Base-by-base conservation (phyloP, 2,113 vertebrate species). In the Hiodon tergisus region DNA sequence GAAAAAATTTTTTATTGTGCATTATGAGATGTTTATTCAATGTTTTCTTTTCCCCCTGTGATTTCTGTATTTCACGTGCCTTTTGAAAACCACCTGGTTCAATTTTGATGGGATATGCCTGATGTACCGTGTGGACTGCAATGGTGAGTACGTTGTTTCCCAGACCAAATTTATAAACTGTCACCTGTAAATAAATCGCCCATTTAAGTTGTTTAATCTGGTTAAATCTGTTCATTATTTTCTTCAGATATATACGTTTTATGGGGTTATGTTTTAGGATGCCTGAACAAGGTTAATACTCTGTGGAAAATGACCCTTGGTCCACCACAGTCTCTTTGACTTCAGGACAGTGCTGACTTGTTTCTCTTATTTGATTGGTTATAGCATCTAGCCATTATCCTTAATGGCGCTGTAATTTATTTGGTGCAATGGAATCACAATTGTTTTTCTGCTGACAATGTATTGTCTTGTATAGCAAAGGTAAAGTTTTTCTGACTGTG, bases 101-200 rank as follows among this genome's bases (percentile, higher is more conserved):
- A 51, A 14, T 54, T 54, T 6, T 55, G 60, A 16, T 46, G 72
- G 11, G 13, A 68, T 75, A 46, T 58, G 54, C 46, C 59, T 75
- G 73, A 17, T 31, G 59, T 3, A 4, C 13, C 11, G 61, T 47
- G 10, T 11, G 63, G 73, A 11, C 2, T 51, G 63, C 47, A 10
- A 51, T 17, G 73, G 73, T 75, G 73, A 75, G 73, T 75, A 67
- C 9, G 4, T 55, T 10, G 46, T 55, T 68, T 75, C 54, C 54
- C 14, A 50, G 65, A 17, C 5, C 67, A 57, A 67, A 31, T 66
- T 74, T 13, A 4, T 46, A 53, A 10, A 17, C 31, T 5, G 57
- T 31, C 31, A 31, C 31, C 31, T 31, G 31, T 31, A 31, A 31
- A 31, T 31, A 31, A 31, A 31, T 31, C 2, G 31, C 31, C 31